Base-by-base conservation (phyloP, 2,888 invertebrate genomes). In the Harpalus rubripes region DNA sequence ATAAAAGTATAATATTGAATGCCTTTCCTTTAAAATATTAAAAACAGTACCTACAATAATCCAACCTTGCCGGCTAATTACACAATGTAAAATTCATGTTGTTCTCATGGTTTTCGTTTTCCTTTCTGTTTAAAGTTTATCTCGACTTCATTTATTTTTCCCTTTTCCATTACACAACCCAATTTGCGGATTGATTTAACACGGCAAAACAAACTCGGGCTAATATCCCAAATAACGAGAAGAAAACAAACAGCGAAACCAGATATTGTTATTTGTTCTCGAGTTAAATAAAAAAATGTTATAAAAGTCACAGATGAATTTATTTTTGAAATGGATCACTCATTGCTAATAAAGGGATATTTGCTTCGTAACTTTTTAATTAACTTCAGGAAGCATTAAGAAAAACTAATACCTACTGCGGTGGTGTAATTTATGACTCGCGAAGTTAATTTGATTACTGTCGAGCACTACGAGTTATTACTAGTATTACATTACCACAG, bases 291-390 rank as follows among this genome's bases (percentile, higher is more conserved):
- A 44, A 72, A 72, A 22, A 22, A 22, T 15, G 39, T 39, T 15
- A 68, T 39, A 74, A 44, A 18, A 74, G 15, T 39, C 44, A 52
- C 18, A 41, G 16, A 44, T 44, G 32, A 68, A 68, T 68, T 39
- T 68, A 39, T 68, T 16, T 74, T 74, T 52, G 44, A 18, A 41
- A 41, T 72, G 18, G 44, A 72, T 72, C 44, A 8, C 16, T 68
- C 68, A 41, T 68, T 63, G 41, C 32, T 32, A 32, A 32, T 32
- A 3, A 32, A 16, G 18, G 41, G 72, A 44, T 74, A 52, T 74
- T 74, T 74, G 72, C 16, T 41, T 74, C 44, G 18, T 39, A 74
- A 74, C 72, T 74, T 74, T 68, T 74, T 44, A 74, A 74, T 74
- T 74, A 44, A 44, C 41, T 74, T 74, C 44, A 44, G 72, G 0